Evolutionary conservation across 2,888 invertebrate genomes (phyloP).

Genomic region (Lepidocyrtoides sp.): DNA sequence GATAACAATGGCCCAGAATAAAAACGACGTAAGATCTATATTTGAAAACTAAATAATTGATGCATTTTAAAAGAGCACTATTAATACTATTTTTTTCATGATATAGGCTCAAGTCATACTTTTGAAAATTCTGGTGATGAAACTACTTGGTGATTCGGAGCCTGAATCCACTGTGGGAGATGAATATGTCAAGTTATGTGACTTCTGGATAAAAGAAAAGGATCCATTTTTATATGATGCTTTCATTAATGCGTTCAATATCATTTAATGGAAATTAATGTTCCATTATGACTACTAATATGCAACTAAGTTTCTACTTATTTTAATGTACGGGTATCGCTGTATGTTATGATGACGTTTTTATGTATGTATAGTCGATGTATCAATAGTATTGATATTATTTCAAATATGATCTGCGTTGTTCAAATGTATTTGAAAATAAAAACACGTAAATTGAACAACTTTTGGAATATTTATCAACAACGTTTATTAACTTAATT

Average conservation of each 20-base stretch:
- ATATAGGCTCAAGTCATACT: constrained; percentile 65
- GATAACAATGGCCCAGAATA: constrained; percentile 46
- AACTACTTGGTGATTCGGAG: constrained; percentile 12
- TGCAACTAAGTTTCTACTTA: too few relatives aligned
- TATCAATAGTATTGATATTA: too few relatives aligned
- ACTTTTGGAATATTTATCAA: too few relatives aligned
- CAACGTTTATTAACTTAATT: too few relatives aligned
- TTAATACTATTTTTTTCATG: neutral
- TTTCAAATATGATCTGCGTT: too few relatives aligned
- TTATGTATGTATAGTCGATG: too few relatives aligned
- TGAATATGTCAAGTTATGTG: constrained; percentile 8
- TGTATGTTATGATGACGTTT: too few relatives aligned
- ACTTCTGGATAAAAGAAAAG: constrained; percentile 46
- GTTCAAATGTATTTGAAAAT: neutral
- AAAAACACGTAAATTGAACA: neutral
- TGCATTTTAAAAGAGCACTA: neutral
- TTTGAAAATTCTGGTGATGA: constrained; percentile 14
- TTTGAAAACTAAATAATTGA: too few relatives aligned
- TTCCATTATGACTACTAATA: too few relatives aligned
- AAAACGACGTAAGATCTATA: constrained; percentile 54
- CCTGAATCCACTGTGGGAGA: neutral
- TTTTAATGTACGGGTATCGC: too few relatives aligned
- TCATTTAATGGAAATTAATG: too few relatives aligned
- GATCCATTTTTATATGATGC: neutral
- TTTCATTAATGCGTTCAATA: constrained; percentile 11